Conservation (phyloP, 2,888 invertebrate species). For the Torymus auratus region DNA sequence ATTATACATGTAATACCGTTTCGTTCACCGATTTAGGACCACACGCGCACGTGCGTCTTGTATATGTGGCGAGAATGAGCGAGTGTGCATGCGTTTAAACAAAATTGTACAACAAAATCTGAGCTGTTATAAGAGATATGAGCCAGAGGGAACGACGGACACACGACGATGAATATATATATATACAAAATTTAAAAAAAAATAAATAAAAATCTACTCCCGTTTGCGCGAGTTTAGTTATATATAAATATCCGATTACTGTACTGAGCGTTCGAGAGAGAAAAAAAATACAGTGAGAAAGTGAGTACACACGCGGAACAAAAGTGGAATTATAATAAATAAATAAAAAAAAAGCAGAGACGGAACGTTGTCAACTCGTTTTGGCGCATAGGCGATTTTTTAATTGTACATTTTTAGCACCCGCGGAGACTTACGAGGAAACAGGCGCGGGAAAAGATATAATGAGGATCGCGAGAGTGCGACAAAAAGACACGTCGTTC, state of each 20-base stretch:
- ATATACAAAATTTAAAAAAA: not conserved
- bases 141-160: not conserved
- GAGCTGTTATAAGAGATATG: not conserved
- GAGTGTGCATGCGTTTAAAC: slow-evolving; percentile 27
- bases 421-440: slow-evolving; percentile 45
- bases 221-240: slow-evolving; percentile 51
- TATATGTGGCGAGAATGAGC: slow-evolving; percentile 28
- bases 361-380: slow-evolving; percentile 34
- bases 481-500: not conserved
- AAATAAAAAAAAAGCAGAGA: not conserved
- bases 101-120: not conserved
- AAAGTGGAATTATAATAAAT: slow-evolving; percentile 17
- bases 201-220: slow-evolving; percentile 39
- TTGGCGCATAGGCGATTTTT: slow-evolving; percentile 51
- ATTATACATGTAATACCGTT: not conserved
- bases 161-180: not conserved
- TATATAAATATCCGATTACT: slow-evolving; percentile 9
- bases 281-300: slow-evolving; percentile 20
- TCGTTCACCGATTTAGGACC: slow-evolving; percentile 37
- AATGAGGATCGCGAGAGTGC: not conserved
- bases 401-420: slow-evolving; percentile 57
- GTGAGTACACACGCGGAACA: not conserved
- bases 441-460: slow-evolving; percentile 41
- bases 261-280: slow-evolving; percentile 15
- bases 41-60: slow-evolving; percentile 30